Evolutionary conservation across 2,113 vertebrate species (phyloP).

Genomic region (Pelvicachromis taeniatus): DNA sequence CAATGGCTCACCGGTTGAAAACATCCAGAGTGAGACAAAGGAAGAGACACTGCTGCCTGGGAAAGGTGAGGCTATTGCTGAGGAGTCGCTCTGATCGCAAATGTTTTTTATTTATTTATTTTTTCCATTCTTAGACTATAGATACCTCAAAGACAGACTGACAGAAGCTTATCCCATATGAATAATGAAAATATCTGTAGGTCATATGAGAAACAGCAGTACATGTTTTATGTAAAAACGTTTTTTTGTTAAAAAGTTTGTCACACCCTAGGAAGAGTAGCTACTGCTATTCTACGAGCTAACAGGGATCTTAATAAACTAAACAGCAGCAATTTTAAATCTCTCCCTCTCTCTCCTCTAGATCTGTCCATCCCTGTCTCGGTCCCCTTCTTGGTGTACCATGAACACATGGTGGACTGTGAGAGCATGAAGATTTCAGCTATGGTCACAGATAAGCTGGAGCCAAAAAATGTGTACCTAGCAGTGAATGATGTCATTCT

Average conservation of each 20-base stretch:
- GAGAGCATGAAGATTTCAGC: slow-evolving; percentile 77
- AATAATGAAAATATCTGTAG: too few relatives aligned
- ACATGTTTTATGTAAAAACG: too few relatives aligned
- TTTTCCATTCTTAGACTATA: not conserved
- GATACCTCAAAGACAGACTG: not conserved
- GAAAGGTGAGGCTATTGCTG: slow-evolving; percentile 20
- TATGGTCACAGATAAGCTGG: slow-evolving; percentile 36
- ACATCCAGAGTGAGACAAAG: slow-evolving; percentile 1
- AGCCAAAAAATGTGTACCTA: slow-evolving; percentile 40
- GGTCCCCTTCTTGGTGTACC: slow-evolving; percentile 78
- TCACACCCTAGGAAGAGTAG: too few relatives aligned
- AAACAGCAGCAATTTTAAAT: not conserved
- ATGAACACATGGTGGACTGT: slow-evolving; percentile 48
- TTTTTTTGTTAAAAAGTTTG: too few relatives aligned
- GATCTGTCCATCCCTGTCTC: slow-evolving; percentile 72
- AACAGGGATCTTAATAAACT: too few relatives aligned
- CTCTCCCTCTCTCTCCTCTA: slow-evolving; percentile 37
- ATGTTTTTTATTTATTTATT: not conserved
- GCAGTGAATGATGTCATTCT: slow-evolving; percentile 71
- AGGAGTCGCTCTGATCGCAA: not conserved
- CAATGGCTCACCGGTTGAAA: not conserved
- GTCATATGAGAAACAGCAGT: not conserved
- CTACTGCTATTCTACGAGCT: too few relatives aligned
- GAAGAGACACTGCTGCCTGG: not conserved
- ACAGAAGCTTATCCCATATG: not conserved